phyloP scores from a whole-genome alignment of 2,113 vertebrate species.

The Spea bombifrons region DNA sequence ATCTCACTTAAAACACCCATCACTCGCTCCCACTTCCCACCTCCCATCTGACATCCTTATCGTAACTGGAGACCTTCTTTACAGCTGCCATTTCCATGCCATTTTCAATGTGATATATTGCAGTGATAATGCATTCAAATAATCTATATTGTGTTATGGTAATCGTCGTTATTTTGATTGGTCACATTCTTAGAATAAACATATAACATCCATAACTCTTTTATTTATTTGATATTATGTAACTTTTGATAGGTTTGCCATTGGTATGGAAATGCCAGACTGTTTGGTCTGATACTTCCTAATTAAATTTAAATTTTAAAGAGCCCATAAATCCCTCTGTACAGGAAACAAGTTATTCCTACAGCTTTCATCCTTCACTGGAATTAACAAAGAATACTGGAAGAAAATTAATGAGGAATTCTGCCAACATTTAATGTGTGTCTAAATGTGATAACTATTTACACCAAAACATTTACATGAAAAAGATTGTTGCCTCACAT shows the following conservation, averaged over 20 bases:
- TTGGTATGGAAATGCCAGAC: not conserved
- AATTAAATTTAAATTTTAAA: slow-evolving; percentile 19
- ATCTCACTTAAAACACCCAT: too few species aligned
- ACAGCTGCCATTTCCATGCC: too few species aligned
- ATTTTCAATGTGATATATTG: too few species aligned
- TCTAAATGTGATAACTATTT: slow-evolving; percentile 27
- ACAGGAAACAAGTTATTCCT: slow-evolving; percentile 18
- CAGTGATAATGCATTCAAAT: too few species aligned
- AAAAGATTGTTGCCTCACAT: not conserved
- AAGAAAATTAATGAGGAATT: slow-evolving; percentile 39
- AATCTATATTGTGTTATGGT: not conserved
- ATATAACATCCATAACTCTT: too few species aligned
- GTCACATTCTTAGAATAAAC: not conserved
- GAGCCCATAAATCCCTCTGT: slow-evolving; percentile 23
- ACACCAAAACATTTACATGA: slow-evolving; percentile 16
- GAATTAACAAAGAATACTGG: slow-evolving; percentile 30
- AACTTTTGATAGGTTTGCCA: not conserved
- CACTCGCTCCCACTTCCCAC: too few species aligned
- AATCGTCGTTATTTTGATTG: not conserved
- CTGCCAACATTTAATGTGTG: slow-evolving; percentile 39
- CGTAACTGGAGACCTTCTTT: too few species aligned
- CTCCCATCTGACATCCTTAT: too few species aligned
- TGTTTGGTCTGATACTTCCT: slow-evolving; percentile 9
- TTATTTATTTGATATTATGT: too few species aligned
- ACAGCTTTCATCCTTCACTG: slow-evolving; percentile 36